Conservation (phyloP, 2,113 vertebrate genomes). For the Amphiprion percula region DNA sequence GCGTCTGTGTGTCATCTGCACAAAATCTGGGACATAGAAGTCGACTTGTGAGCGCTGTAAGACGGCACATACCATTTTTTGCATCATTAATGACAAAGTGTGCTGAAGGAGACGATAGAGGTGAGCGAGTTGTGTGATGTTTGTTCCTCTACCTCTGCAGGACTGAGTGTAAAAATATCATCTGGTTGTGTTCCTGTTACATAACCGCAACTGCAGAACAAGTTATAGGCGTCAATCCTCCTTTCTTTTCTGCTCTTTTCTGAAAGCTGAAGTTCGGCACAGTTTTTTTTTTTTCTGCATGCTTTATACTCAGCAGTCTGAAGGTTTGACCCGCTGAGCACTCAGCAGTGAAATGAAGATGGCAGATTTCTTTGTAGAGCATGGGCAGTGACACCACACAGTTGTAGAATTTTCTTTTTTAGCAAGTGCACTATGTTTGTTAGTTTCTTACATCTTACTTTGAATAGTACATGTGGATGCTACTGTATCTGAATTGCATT, state of each 20-base stretch:
- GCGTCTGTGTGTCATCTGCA: slow-evolving; percentile 33
- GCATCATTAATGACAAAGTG: slow-evolving; percentile 45
- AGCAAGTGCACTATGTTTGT: background rate
- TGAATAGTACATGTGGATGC: too few species aligned
- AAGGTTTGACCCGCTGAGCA: slow-evolving; percentile 2
- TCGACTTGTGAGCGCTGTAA: slow-evolving; percentile 16
- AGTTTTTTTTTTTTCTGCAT: background rate
- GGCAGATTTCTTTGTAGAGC: background rate
- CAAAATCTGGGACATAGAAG: slow-evolving; percentile 52
- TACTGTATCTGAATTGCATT: too few species aligned
- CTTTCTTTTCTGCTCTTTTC: background rate
- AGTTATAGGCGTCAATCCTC: background rate
- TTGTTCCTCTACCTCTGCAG: slow-evolving; percentile 35
- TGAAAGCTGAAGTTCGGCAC: background rate
- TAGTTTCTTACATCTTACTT: background rate
- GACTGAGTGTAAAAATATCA: slow-evolving; percentile 51
- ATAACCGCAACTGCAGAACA: slow-evolving; percentile 11
- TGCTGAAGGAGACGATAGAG: slow-evolving; percentile 24
- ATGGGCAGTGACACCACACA: background rate
- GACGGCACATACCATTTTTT: slow-evolving; percentile 26
- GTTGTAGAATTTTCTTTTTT: background rate
- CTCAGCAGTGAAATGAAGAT: background rate
- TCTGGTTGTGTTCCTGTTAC: slow-evolving; percentile 32
- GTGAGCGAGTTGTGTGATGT: slow-evolving; percentile 41
- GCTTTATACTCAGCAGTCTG: background rate